Base-by-base conservation (phyloP, 2,113 vertebrate genomes). In the Sigmodon hispidus region DNA sequence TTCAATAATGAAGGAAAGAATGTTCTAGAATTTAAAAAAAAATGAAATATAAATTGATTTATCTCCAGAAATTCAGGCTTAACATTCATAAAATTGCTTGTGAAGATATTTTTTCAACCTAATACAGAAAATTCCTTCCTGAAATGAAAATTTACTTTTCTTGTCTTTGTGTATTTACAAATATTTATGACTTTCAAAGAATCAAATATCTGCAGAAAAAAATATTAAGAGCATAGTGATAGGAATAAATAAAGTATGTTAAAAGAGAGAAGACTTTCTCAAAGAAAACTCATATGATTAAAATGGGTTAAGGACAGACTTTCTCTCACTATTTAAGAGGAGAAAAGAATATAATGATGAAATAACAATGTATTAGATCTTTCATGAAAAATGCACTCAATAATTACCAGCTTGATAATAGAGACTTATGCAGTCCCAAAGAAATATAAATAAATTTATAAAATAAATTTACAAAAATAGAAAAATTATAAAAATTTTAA, bases 31-130 rank as follows among this genome's bases (percentile, higher is more conserved):
- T n/a, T n/a, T 13, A 67, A 87, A 75, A 1, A 67, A 87, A 1
- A 83, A 1, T 72, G 29, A 91, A 94, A 83, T 59, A 17, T 69
- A 75, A 81, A 15, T 61, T 12, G 45, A 43, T 11, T 73, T 77
- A 79, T 83, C 31, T 50, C 79, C 79, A 1, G n/a, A 94, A 94
- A 89, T 77, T 72, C 43, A 94, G 87, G 75, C 34, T 70, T 26
- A 6, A 34, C n/a, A 72, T 94, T 94, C 45, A 94, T 69, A 81
- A 90, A 93, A 86, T 59, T 19, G 22, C 1, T 34, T 61, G 9
- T 57, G 21, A 92, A 48, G 13, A 26, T 85, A 52, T 75, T 87
- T 8, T 8, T 59, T 57, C 43, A 80, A 43, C 29, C 72, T 55
- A 87, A 50, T 40, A 61, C 16, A 70, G 40, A 79, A 84, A 87